Conservation (phyloP, 2,113 vertebrate genomes). For the Aegotheles bennettii region DNA sequence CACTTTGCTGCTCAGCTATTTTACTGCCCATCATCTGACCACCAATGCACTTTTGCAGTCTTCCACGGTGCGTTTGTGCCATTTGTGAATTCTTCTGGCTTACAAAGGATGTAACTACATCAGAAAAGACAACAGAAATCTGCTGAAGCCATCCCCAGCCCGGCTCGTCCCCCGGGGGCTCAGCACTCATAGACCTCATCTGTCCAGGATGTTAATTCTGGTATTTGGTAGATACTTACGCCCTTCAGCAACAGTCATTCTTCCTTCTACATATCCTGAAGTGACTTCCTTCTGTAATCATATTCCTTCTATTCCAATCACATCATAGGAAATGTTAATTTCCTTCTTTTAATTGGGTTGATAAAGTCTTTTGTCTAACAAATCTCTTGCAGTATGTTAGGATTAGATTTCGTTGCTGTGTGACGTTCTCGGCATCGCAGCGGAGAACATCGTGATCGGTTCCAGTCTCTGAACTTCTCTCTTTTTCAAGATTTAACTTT, state of each 20-base stretch:
- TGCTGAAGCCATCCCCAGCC: background rate
- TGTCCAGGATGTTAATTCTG: background rate
- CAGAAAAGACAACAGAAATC: background rate
- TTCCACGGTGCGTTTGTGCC: background rate
- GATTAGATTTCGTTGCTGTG: background rate
- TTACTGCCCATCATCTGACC: no score
- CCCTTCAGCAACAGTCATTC: background rate
- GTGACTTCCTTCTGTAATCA: slow-evolving; percentile 1
- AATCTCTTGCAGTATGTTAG: background rate
- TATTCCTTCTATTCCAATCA: background rate
- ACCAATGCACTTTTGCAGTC: no score
- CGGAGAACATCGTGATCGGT: background rate
- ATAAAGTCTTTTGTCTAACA: slow-evolving; percentile 24
- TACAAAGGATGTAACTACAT: fast-evolving
- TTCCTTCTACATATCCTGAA: background rate
- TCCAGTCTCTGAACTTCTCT: background rate
- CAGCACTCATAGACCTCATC: background rate
- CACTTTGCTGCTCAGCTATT: background rate
- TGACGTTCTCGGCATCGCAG: background rate
- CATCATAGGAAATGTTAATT: slow-evolving; percentile 3
- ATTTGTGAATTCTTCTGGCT: background rate
- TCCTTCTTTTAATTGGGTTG: slow-evolving; percentile 38
- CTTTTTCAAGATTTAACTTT: background rate
- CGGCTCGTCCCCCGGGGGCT: background rate
- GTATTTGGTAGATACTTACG: background rate